Percentiles rank a stretch among this genome's conserved stretches.
Conservation (phyloP, 2,113 vertebrate species). For the Elgaria multicarinata region DNA sequence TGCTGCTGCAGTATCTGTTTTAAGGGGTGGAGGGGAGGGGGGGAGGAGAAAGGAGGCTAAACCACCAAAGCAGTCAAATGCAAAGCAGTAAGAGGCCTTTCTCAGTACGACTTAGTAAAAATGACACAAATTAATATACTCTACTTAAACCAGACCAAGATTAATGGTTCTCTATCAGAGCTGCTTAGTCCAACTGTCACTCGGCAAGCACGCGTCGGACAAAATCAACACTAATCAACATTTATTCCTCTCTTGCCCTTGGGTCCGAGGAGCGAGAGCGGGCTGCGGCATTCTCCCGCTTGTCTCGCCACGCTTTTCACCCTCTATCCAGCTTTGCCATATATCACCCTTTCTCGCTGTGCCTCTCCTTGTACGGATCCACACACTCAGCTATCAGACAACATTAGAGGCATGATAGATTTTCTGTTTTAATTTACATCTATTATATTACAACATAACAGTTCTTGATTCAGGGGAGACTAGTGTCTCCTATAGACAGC, state of each 20-base stretch:
- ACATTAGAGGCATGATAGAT: slow-evolving; percentile 97
- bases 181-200: slow-evolving; percentile 98
- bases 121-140: slow-evolving; percentile 99
- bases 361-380: slow-evolving; percentile 81
- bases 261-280: slow-evolving; percentile 87
- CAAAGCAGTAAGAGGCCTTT: slow-evolving; percentile 88
- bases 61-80: slow-evolving; percentile 82
- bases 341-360: slow-evolving; percentile 87
- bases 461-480: slow-evolving; percentile 79
- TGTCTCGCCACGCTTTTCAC: slow-evolving; percentile 94
- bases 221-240: slow-evolving; percentile 99
- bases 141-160: slow-evolving; percentile 99
- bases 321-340: slow-evolving; percentile 93
- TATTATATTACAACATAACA: slow-evolving; percentile 88
- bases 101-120: slow-evolving; percentile 93
- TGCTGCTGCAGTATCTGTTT: slow-evolving; percentile 75
- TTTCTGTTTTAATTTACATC: slow-evolving; percentile 98
- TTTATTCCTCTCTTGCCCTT: slow-evolving; percentile 99
- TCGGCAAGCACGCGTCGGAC: slow-evolving; percentile 92
- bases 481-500: slow-evolving; percentile 68
- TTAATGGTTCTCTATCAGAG: slow-evolving; percentile 97
- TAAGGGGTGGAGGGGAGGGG: slow-evolving; percentile 58
- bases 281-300: slow-evolving; percentile 78
- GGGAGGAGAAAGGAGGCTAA: slow-evolving; percentile 61
- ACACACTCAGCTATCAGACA: slow-evolving; percentile 85